Evolutionary conservation across 2,797 vertebrate genomes (phyloP).

Genomic region (Cynodonichthys magdalenae): DNA sequence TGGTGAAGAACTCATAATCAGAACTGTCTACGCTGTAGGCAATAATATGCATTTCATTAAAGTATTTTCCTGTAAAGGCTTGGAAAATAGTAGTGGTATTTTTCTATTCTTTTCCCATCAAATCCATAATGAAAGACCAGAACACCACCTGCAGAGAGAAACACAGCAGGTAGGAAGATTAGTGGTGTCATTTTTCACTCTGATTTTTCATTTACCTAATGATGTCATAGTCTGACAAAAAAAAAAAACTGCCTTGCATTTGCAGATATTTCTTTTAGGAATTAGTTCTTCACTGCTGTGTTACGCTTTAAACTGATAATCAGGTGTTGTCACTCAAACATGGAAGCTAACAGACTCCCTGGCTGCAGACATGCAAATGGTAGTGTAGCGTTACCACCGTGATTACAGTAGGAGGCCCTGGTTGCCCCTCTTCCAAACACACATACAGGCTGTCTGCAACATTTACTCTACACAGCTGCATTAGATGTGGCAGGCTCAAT

Average conservation of each 20-base stretch:
- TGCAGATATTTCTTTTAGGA: conserved; percentile 20
- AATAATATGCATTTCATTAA: conserved; percentile 21
- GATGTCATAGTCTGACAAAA: conserved; percentile 22
- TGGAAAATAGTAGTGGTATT: conserved; percentile 3
- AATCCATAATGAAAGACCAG: neutral
- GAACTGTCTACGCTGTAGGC: conserved; percentile 31
- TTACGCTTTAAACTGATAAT: conserved; percentile 30
- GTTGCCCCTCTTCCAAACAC: conserved; percentile 44
- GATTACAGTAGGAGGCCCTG: conserved; percentile 53
- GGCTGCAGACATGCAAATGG: conserved; percentile 70
- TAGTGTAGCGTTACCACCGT: conserved; percentile 55
- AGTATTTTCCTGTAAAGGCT: conserved; percentile 21
- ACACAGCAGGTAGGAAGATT: conserved; percentile 15
- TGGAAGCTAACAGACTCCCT: conserved; percentile 46
- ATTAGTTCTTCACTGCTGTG: conserved; percentile 50
- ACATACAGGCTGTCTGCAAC: conserved; percentile 47
- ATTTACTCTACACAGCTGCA: conserved; percentile 63
- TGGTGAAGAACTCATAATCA: conserved; percentile 39
- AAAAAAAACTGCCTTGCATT: conserved; percentile 4
- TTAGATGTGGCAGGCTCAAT: conserved; percentile 70
- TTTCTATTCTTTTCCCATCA: neutral
- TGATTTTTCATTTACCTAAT: conserved; percentile 25
- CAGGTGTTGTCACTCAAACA: conserved; percentile 40
- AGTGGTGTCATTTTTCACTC: conserved; percentile 34
- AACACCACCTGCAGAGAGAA: conserved; percentile 19